Conservation (phyloP, 1,140 invertebrate species). For the Drosophila sucinea region DNA sequence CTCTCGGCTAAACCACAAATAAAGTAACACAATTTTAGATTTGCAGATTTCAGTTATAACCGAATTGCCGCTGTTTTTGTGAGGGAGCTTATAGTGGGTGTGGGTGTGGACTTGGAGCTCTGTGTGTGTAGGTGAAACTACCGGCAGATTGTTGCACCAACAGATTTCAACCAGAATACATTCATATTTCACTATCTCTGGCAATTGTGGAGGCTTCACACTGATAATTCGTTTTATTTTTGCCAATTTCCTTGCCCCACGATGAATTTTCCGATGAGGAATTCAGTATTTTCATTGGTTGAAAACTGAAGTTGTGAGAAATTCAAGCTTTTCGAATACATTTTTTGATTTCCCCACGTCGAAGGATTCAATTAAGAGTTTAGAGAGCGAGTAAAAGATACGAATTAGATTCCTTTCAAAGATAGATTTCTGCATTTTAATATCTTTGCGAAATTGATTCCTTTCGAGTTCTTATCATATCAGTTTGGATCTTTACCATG, state of each 20-base stretch:
- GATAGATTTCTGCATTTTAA: no score
- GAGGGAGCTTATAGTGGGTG: background rate
- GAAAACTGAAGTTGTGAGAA: no score
- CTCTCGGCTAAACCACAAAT: background rate
- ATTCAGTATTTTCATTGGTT: background rate
- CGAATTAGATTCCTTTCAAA: no score
- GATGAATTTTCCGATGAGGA: background rate
- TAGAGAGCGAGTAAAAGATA: no score
- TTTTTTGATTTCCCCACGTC: no score
- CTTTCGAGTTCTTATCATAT: no score
- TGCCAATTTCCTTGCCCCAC: background rate
- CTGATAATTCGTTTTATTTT: background rate
- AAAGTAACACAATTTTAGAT: slow-evolving; percentile 12
- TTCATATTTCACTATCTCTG: background rate
- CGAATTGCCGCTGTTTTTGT: background rate
- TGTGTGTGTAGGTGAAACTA: background rate
- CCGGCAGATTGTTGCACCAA: background rate
- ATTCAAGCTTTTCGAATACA: no score
- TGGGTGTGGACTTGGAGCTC: background rate
- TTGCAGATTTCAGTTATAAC: slow-evolving; percentile 11
- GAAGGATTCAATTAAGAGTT: no score
- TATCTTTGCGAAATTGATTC: no score
- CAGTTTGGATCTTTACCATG: background rate
- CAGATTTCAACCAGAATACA: background rate
- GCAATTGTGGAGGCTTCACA: background rate